Conservation (phyloP, 2,113 vertebrate genomes). For the Bubo scandiacus region DNA sequence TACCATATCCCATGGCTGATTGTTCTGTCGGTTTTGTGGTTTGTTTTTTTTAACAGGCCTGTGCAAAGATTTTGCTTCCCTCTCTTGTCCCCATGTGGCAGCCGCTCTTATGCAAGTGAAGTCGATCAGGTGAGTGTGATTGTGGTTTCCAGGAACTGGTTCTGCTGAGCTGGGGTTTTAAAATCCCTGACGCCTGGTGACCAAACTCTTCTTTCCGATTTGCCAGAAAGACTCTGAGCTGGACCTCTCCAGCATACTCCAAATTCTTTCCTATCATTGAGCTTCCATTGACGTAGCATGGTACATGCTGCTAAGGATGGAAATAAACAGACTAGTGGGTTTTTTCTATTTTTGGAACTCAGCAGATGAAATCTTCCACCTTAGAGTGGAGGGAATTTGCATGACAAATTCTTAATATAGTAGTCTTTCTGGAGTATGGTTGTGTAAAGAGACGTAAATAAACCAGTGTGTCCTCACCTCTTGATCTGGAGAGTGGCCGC, state of each 20-base stretch:
- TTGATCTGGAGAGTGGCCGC: not conserved
- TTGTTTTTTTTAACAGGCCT: slow-evolving; percentile 29
- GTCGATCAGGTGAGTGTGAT: slow-evolving; percentile 69
- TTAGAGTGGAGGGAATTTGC: not conserved
- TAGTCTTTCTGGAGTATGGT: not conserved
- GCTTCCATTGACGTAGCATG: not conserved
- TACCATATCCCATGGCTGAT: not conserved
- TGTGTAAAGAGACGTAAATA: not conserved
- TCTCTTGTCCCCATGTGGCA: not conserved
- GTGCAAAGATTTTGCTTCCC: slow-evolving; percentile 22
- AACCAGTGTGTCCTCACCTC: not conserved
- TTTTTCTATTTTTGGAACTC: slow-evolving; percentile 57
- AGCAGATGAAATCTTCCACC: slow-evolving; percentile 1
- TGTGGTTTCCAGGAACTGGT: not conserved
- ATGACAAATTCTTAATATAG: not conserved
- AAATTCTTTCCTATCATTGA: slow-evolving; percentile 5
- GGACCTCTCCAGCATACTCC: not conserved
- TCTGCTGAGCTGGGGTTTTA: not conserved
- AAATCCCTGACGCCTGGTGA: not conserved
- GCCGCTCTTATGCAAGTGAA: slow-evolving; percentile 59
- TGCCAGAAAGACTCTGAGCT: not conserved
- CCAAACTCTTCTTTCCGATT: not conserved
- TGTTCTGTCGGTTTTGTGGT: not conserved
- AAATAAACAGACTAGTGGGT: not conserved
- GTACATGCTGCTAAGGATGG: slow-evolving; percentile 20